Conservation (phyloP, 2,888 invertebrate genomes). For the Agrotis exclamationis region DNA sequence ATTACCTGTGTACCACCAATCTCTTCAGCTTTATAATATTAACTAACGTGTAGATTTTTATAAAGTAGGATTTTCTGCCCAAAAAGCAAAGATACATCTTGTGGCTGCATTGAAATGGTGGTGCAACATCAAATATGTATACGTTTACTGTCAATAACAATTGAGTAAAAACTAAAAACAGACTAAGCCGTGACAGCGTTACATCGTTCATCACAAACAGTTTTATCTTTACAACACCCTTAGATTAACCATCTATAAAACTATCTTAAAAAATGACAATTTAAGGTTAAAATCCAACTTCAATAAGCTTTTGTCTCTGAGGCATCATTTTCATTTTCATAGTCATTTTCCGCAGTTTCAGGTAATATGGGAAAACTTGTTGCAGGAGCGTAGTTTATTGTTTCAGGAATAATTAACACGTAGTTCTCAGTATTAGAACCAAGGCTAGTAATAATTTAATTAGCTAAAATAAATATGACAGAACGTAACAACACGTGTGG, state of each 20-base stretch:
- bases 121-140: neutral
- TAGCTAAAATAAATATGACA: conserved; percentile 49
- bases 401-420: conserved; percentile 20
- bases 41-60: no score
- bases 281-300: conserved; percentile 8
- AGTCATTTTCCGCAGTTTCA: neutral
- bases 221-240: conserved; percentile 36
- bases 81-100: neutral
- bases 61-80: neutral
- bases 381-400: conserved; percentile 9
- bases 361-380: neutral
- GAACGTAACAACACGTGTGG: conserved; percentile 38
- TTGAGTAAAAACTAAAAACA: neutral
- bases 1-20: no score
- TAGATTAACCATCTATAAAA: conserved; percentile 23
- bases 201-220: neutral
- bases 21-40: no score
- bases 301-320: neutral
- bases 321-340: no score
- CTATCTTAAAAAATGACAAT: conserved; percentile 20
- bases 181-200: neutral
- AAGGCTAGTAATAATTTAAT: conserved; percentile 53
- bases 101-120: neutral
- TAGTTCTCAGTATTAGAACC: conserved; percentile 22
- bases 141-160: conserved; percentile 27